phyloP scores from a whole-genome alignment of 2,113 vertebrate genomes.

The Stictonetta naevosa region DNA sequence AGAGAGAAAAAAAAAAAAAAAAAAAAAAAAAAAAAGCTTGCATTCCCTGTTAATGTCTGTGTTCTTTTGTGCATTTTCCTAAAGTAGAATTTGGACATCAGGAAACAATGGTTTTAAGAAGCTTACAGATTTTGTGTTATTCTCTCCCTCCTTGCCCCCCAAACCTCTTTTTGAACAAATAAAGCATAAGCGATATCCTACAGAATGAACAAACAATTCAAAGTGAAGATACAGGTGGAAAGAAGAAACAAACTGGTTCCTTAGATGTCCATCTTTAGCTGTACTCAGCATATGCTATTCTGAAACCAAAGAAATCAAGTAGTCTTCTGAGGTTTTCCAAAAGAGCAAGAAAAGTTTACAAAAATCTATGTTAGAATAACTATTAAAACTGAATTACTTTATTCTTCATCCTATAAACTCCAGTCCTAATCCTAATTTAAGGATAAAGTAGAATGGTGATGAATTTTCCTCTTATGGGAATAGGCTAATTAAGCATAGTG shows the following conservation, averaged over 20 bases:
- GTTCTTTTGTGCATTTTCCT: background rate
- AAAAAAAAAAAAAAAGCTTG: background rate
- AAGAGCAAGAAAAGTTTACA: background rate
- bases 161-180: background rate
- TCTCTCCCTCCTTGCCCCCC: background rate
- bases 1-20: background rate
- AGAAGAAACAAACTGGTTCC: background rate
- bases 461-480: background rate
- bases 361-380: background rate
- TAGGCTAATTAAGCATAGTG: background rate
- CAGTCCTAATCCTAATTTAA: background rate
- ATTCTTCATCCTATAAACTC: background rate
- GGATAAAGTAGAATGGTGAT: background rate
- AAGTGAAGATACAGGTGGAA: background rate
- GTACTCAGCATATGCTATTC: background rate
- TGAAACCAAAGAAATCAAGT: background rate
- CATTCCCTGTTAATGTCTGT: background rate
- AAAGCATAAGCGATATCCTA: background rate
- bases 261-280: background rate
- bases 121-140: background rate
- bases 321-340: background rate
- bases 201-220: background rate
- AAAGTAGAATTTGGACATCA: background rate
- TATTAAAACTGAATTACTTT: background rate
- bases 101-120: background rate